These are phyloP conservation scores for Clostera curtula DNA, from an alignment of 2,888 invertebrate species.

Conservation along the genomic window DNA sequence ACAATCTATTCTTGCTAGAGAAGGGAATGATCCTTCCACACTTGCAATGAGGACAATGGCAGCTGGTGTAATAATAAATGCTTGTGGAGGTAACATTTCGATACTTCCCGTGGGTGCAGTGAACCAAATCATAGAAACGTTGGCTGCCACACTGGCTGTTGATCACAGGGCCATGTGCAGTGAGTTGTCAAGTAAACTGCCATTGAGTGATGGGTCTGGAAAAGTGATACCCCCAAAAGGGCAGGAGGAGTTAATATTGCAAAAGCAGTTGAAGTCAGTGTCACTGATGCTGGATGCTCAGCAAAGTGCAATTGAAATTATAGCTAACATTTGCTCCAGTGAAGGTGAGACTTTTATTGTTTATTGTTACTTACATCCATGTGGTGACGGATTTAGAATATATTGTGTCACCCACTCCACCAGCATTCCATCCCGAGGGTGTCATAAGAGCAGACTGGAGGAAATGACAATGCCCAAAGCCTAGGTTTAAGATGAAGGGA, in stretches of 20 bases:
- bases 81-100: constrained; percentile 55
- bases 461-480: too few relatives aligned
- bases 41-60: constrained; percentile 72
- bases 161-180: constrained; percentile 70
- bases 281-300: constrained; percentile 78
- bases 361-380: constrained; percentile 2
- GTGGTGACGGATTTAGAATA: too few relatives aligned
- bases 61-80: constrained; percentile 75
- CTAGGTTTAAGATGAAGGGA: too few relatives aligned
- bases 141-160: constrained; percentile 68
- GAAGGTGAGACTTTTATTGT: constrained; percentile 62
- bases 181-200: constrained; percentile 63
- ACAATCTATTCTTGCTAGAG: constrained; percentile 49
- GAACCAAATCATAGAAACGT: constrained; percentile 62
- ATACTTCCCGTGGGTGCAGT: constrained; percentile 58
- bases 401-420: too few relatives aligned
- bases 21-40: constrained; percentile 50
- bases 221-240: constrained; percentile 44
- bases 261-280: constrained; percentile 63
- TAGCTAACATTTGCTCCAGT: constrained; percentile 81
- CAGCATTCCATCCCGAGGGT: too few relatives aligned
- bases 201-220: constrained; percentile 42
- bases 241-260: constrained; percentile 52
- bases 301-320: constrained; percentile 79
- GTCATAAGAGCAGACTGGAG: too few relatives aligned